Percentiles rank a stretch among this genome's conserved stretches.
These are phyloP conservation scores for Phortica magna DNA, from an alignment of 2,888 invertebrate species.

Conservation along the genomic window DNA sequence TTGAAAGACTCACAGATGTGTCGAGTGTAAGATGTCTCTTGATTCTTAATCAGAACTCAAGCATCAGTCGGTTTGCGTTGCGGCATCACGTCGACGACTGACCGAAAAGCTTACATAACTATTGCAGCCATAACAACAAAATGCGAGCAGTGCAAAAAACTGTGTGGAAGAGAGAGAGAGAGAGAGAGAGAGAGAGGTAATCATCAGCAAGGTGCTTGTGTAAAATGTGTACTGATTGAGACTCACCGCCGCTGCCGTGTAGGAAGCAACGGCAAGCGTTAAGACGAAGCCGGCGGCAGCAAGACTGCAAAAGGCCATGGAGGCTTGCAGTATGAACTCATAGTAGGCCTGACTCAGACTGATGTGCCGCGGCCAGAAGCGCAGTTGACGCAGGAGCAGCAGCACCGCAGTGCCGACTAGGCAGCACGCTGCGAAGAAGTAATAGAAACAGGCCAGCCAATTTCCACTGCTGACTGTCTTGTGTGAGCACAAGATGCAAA, in stretches of 20 bases:
- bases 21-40: too few species aligned
- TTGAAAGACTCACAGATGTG: too few species aligned
- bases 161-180: background rate
- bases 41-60: too few species aligned
- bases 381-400: background rate
- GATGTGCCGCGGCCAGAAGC: background rate
- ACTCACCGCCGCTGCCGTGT: slow-evolving; percentile 9
- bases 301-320: background rate
- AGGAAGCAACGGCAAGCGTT: background rate
- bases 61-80: slow-evolving; percentile 47
- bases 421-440: background rate
- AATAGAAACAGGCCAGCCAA: background rate
- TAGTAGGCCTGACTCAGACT: background rate
- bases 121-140: slow-evolving; percentile 50
- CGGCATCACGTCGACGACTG: slow-evolving; percentile 50
- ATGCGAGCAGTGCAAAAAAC: slow-evolving; percentile 12
- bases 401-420: background rate
- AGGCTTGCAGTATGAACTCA: background rate
- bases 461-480: background rate
- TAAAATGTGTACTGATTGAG: background rate
- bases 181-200: background rate
- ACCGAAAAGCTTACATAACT: slow-evolving; percentile 49
- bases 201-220: background rate
- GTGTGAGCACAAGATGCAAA: background rate
- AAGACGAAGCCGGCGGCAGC: background rate